Evolutionary conservation across 2,888 invertebrate species (phyloP), one percentile per base, ranked within the genome.

Genomic region (Parnassius smintheus): DNA sequence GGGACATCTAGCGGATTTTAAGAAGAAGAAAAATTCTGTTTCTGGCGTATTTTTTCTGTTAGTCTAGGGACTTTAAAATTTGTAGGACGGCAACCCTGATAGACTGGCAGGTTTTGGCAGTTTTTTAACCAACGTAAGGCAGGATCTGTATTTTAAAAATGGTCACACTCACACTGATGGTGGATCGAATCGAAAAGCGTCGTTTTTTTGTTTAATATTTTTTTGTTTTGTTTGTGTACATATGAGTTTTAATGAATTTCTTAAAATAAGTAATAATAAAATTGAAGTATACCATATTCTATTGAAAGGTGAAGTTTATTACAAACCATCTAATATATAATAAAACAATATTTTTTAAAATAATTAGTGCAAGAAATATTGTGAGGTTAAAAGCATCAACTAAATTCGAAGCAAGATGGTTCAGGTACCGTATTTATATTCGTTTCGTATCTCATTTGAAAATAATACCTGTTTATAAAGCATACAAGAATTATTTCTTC

Each of bases 331-430:
- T n/a, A 22, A 46, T 9, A 8, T 12, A n/a, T 18, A 56, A 22
- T 46, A 22, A 54, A 11, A 44, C 4, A 52, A 59, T 2, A 22
- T 48, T 53, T 54, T 9, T 55, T 42, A 55, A 25, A 59, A 45
- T 57, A 35, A 18, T 56, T 52, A 45, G 56, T 60, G 59, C 51
- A 49, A 56, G 44, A 35, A 61, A 46, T 61, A 61, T 59, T 56
- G 52, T 59, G 45, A 55, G 60, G 57, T 61, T 59, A 61, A 46
- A 13, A 56, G 55, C 42, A 58, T 56, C 42, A 11, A 55, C 22
- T 44, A 66, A 66, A 65, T n/a, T 22, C 50, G 42, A 61, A 72
- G 68, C 83, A 88, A 77, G 80, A 89, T 89, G 89, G 89, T 89
- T 73, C 88, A 88, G 86, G 89, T 88, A 76, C 7, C 35, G 35